Percentiles rank a stretch among this genome's conserved stretches.
phyloP scores from a whole-genome alignment of 2,113 vertebrate species.

The Cryptotis parvus region DNA sequence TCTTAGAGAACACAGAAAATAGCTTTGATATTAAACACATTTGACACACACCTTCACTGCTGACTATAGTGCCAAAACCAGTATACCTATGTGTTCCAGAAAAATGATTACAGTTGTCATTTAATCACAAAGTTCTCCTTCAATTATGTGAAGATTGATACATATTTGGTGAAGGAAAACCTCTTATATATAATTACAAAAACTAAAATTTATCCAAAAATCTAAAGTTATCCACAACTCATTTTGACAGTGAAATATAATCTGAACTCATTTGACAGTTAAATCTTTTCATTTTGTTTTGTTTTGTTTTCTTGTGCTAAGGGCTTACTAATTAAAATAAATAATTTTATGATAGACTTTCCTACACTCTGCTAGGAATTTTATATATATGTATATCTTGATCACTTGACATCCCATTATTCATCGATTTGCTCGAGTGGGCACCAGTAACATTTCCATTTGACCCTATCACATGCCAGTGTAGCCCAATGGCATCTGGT shows the following conservation, averaged over 20 bases:
- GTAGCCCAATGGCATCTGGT: too few relatives aligned
- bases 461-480: too few relatives aligned
- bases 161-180: not conserved
- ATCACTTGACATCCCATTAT: too few relatives aligned
- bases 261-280: constrained; percentile 21
- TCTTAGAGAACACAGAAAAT: constrained; percentile 12
- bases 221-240: constrained; percentile 32
- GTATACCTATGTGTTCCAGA: not conserved
- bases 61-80: too few relatives aligned
- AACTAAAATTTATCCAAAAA: constrained; percentile 18
- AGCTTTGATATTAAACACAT: not conserved
- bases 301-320: not conserved
- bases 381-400: too few relatives aligned
- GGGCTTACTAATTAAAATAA: not conserved
- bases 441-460: too few relatives aligned
- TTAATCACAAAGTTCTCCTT: not conserved
- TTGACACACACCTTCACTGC: constrained; percentile 5
- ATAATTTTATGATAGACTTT: not conserved
- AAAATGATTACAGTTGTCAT: constrained; percentile 13
- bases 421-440: too few relatives aligned
- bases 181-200: constrained; percentile 5
- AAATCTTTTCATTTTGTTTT: constrained; percentile 44
- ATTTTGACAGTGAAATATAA: constrained; percentile 39
- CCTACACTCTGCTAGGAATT: too few relatives aligned
- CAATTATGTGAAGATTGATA: not conserved